phyloP scores from a whole-genome alignment of 2,797 vertebrate species.

The Chromobotia macracanthus region DNA sequence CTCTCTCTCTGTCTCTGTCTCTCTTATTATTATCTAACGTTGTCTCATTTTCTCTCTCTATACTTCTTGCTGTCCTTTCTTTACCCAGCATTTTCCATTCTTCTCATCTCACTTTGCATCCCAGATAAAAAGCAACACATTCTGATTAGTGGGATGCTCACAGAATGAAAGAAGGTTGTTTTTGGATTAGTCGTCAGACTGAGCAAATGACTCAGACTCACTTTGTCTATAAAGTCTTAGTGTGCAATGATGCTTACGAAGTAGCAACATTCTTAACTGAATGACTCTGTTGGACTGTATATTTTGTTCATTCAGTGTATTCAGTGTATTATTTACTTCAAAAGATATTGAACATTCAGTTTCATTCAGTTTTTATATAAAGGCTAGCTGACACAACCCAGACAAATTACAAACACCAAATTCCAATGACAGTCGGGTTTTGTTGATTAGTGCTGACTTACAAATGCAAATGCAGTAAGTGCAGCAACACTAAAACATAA shows the following conservation, averaged over 20 bases:
- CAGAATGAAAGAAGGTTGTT: slow-evolving; percentile 37
- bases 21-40: background rate
- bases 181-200: slow-evolving; percentile 21
- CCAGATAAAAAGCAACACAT: slow-evolving; percentile 42
- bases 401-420: background rate
- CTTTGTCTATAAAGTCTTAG: background rate
- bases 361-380: background rate
- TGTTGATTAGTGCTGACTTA: background rate
- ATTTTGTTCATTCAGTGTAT: slow-evolving; percentile 6
- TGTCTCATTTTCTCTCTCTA: background rate
- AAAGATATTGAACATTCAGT: background rate
- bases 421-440: background rate
- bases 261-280: background rate
- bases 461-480: too few species aligned
- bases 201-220: slow-evolving; percentile 6
- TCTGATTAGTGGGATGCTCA: slow-evolving; percentile 25
- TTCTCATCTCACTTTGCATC: slow-evolving; percentile 39
- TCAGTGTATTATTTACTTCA: background rate
- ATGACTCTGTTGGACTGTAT: background rate
- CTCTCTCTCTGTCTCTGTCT: slow-evolving; percentile 22
- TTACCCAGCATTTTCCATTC: slow-evolving; percentile 23
- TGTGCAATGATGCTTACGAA: background rate
- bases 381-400: background rate
- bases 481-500: too few species aligned
- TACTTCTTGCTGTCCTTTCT: slow-evolving; percentile 18